A percentile compares a stretch with the other conserved stretches of the same genome.
These are phyloP conservation scores for Drosophila eugracilis DNA, from an alignment of 1,140 invertebrate species.

Conservation along the genomic window DNA sequence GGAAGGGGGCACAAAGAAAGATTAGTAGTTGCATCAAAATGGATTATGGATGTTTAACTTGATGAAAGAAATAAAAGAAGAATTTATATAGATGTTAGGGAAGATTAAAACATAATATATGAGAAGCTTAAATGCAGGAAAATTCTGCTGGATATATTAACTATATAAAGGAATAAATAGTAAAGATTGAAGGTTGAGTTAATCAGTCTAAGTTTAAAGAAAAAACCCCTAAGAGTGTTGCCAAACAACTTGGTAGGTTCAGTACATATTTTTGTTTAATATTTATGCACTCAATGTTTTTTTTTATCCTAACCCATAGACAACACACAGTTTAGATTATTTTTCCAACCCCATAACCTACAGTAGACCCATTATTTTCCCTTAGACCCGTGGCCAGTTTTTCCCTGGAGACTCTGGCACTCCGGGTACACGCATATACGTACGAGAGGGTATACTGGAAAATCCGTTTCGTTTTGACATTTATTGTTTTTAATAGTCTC, in stretches of 20 bases:
- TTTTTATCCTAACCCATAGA: conserved; percentile 6
- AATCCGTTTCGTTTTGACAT: conserved; percentile 67
- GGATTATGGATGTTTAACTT: conserved; percentile 21
- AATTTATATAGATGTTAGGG: background rate
- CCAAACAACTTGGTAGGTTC: background rate
- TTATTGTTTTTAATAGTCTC: conserved; percentile 80
- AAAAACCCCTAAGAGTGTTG: conserved; percentile 3
- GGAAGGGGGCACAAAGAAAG: background rate
- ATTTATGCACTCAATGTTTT: conserved; percentile 31
- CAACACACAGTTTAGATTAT: conserved; percentile 7
- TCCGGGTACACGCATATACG: conserved; percentile 36
- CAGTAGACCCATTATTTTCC: conserved; percentile 23
- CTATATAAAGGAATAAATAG: no score
- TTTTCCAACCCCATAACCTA: conserved; percentile 35
- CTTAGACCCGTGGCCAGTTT: conserved; percentile 46
- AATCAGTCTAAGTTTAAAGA: background rate
- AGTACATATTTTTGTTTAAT: conserved; percentile 13
- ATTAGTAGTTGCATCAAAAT: conserved; percentile 15
- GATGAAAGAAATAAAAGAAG: background rate
- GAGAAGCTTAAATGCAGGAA: background rate
- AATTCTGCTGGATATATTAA: no score
- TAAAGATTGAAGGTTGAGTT: no score
- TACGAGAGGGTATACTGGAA: no score
- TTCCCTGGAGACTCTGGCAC: conserved; percentile 24
- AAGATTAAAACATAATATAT: background rate